These are phyloP conservation scores for Balaeniceps rex DNA, from an alignment of 2,113 vertebrate genomes.

Conservation along the genomic window DNA sequence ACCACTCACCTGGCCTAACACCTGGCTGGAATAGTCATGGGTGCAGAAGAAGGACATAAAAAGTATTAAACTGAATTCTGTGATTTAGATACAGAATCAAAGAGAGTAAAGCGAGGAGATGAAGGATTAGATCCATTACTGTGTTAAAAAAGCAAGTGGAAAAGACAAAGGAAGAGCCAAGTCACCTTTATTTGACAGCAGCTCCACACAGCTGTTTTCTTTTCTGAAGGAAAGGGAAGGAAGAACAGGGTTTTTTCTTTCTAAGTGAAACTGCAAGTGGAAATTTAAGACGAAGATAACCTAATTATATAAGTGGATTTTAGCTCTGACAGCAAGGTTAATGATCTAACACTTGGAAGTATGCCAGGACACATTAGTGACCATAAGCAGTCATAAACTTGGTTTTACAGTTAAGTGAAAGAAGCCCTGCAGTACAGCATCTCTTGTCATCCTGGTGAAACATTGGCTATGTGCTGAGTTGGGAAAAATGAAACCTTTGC, in stretches of 20 bases:
- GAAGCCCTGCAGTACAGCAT: not conserved
- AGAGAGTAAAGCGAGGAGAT: not conserved
- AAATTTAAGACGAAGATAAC: slow-evolving; percentile 53
- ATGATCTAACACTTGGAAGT: slow-evolving; percentile 23
- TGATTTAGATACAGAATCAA: not conserved
- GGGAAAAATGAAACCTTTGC: not conserved
- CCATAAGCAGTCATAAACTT: slow-evolving; percentile 9
- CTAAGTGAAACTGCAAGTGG: slow-evolving; percentile 16
- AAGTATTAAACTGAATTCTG: not conserved
- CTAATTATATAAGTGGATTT: slow-evolving; percentile 39
- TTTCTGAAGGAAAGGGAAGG: not conserved
- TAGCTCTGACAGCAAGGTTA: slow-evolving; percentile 48
- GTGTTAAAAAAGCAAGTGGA: not conserved
- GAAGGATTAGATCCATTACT: not conserved
- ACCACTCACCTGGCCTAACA: not conserved
- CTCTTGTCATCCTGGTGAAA: not conserved
- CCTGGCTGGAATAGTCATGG: not conserved
- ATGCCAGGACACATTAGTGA: slow-evolving; percentile 45
- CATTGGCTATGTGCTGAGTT: not conserved
- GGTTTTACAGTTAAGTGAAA: not conserved
- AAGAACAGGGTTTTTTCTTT: not conserved
- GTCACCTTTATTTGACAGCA: not conserved
- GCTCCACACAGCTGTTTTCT: not conserved
- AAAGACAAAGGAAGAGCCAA: not conserved
- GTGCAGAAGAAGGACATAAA: not conserved